Percentiles rank a stretch among this genome's conserved stretches.
Evolutionary conservation across 1,140 invertebrate species (phyloP).

Genomic region (Neuroterus valhalla): DNA sequence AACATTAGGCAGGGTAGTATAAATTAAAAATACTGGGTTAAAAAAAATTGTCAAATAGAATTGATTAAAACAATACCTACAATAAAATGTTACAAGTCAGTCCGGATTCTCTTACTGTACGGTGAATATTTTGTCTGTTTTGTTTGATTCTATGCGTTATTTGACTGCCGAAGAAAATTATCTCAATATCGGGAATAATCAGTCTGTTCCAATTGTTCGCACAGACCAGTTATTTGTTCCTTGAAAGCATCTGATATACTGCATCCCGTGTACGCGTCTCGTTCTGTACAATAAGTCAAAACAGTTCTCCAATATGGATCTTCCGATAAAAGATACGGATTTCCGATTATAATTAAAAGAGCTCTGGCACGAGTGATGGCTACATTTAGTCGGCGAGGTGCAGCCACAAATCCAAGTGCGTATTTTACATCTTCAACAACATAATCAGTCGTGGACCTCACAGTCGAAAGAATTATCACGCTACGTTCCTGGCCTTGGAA

Average conservation of each 20-base stretch:
- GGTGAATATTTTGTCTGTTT: no score
- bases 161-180: no score
- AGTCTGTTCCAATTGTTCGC: no score
- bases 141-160: no score
- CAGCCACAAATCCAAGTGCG: conserved; percentile 85
- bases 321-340: conserved; percentile 83
- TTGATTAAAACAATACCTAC: no score
- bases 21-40: no score
- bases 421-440: conserved; percentile 77
- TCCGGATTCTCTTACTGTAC: no score
- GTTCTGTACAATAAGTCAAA: conserved; percentile 76
- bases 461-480: conserved; percentile 91
- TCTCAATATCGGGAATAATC: no score
- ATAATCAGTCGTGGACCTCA: conserved; percentile 79
- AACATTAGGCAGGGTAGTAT: no score
- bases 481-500: conserved; percentile 95
- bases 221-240: no score
- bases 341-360: conserved; percentile 87
- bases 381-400: conserved; percentile 89
- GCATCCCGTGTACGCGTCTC: conserved; percentile 61
- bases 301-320: conserved; percentile 85
- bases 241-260: conserved; percentile 46
- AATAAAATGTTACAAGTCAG: no score
- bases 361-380: conserved; percentile 88
- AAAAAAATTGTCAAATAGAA: no score